Base-by-base conservation (phyloP, 2,113 vertebrate species). In the Catharus minimus region DNA sequence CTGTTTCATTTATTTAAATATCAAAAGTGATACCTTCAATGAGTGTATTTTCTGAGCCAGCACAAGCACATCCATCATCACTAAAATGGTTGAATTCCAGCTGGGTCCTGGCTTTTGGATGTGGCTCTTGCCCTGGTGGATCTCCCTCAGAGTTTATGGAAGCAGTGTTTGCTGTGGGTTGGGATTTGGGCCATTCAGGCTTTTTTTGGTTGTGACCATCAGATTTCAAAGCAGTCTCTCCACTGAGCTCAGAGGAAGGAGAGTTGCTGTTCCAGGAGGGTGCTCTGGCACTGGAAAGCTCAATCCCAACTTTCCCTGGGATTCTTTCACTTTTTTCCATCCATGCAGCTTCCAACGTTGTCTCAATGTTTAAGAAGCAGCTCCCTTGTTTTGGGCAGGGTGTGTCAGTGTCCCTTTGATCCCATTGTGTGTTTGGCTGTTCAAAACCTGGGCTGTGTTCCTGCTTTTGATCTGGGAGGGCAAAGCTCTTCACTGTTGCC, bases 1-100 rank as follows among this genome's bases (percentile, higher is more conserved):
- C 75, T 46, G 57, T 81, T 81, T 44, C 13, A 52, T 88, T 88
- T 83, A 39, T 13, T 90, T 52, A 30, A 83, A 21, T 53, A 23
- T 30, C 52, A 58, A 36, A 73, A 90, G 23, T 1, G n/a, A 16
- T 55, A 6, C 20, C 26, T 71, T 68, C 26, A 23, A 2, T 62
- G 3, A 69, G 8, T 20, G 60, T 46, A 10, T 38, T 76, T 71
- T 33, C n/a, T 64, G 41, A 30, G 39, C 23, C 19, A 17, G 32
- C 39, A 9, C 2, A 0, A 82, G 38, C 32, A 10, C 7, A 13
- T 52, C 46, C 39, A 16, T 39, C 10, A 0, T 26, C 39, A 56
- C 30, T 75, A 10, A 71, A 82, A 56, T 15, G 7, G 4, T 60
- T 53, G 46, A 1, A 32, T 72, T 78, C 46, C 14, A 61, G 21